These are phyloP conservation scores for Gadus chalcogrammus DNA, from an alignment of 2,113 vertebrate genomes.

Conservation along the genomic window DNA sequence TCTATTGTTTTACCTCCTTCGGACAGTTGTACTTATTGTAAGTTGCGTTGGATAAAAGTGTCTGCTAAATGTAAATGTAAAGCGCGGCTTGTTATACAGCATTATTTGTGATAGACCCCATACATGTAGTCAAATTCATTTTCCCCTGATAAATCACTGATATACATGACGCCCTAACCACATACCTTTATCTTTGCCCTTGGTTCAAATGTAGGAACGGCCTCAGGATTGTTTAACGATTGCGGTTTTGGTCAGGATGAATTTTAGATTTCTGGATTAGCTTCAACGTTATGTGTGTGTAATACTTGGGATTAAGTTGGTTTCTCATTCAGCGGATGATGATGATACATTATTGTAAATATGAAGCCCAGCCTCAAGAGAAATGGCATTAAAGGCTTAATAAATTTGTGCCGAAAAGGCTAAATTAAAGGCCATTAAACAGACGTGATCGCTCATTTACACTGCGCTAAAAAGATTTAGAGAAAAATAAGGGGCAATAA, in stretches of 20 bases:
- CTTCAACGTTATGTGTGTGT: not conserved
- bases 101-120: too few species aligned
- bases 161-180: too few species aligned
- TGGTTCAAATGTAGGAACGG: not conserved
- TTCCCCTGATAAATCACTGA: too few species aligned
- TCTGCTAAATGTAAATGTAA: too few species aligned
- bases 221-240: not conserved
- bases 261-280: not conserved
- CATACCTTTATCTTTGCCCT: not conserved
- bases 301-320: not conserved
- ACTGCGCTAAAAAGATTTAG: not conserved
- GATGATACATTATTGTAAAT: slow-evolving; percentile 1
- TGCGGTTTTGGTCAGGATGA: not conserved
- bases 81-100: too few species aligned
- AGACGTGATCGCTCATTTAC: not conserved
- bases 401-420: not conserved
- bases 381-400: slow-evolving; percentile 1
- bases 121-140: too few species aligned
- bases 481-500: not conserved
- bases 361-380: not conserved
- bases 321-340: not conserved
- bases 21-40: too few species aligned
- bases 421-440: not conserved
- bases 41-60: too few species aligned
- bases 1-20: too few species aligned